Conservation (phyloP, 2,888 invertebrate species). For the Carpatolechia fugitivella region DNA sequence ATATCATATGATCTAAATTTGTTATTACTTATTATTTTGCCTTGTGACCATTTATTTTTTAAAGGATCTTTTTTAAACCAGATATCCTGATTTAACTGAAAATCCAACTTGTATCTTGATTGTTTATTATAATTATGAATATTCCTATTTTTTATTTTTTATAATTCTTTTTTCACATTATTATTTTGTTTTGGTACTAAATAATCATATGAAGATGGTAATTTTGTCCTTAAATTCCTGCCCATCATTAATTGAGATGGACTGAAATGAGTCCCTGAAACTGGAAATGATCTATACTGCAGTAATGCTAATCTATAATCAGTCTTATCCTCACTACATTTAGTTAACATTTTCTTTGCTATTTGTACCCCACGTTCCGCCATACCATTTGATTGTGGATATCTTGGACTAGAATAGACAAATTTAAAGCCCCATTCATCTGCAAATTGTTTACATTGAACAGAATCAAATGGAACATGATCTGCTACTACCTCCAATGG, state of each 20-base stretch:
- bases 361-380: constrained; percentile 13
- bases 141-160: background rate
- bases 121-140: background rate
- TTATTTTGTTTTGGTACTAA: constrained; percentile 1
- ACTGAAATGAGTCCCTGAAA: constrained; percentile 13
- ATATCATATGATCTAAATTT: constrained; percentile 10
- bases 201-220: constrained; percentile 6
- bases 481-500: constrained; percentile 19
- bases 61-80: background rate
- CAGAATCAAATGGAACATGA: constrained; percentile 18
- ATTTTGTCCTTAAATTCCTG: constrained; percentile 17
- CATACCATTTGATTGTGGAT: constrained; percentile 19
- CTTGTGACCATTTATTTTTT: constrained; percentile 3
- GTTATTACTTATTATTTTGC: background rate
- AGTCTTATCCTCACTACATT: constrained; percentile 12
- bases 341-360: constrained; percentile 12
- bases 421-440: constrained; percentile 16
- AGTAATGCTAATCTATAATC: constrained; percentile 15
- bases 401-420: no score
- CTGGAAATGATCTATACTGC: constrained; percentile 14
- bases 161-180: background rate
- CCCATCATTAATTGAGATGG: constrained; percentile 10
- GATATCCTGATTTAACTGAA: background rate
- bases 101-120: background rate
- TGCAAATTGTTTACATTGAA: constrained; percentile 15